Evolutionary conservation across 2,888 invertebrate genomes (phyloP), one percentile per base, ranked within the genome.

Genomic region (Idaea straminata): DNA sequence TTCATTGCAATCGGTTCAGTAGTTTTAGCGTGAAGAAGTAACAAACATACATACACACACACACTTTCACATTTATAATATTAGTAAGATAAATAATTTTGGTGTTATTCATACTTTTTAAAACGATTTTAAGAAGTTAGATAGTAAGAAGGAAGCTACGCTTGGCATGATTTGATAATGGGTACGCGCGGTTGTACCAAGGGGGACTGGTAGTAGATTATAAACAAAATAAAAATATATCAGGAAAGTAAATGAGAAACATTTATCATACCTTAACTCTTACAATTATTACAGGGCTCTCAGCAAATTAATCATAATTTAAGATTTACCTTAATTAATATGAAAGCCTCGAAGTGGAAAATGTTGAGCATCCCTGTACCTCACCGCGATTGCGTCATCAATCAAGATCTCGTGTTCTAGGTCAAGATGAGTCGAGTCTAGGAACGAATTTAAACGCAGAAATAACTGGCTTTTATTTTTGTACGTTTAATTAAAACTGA

Each of bases 351-450:
- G 47, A 47, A 47, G 47, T 47, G 47, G 47, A 47, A 47, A 47
- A 47, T 47, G 47, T 47, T 47, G 47, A 47, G 47, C 6, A 47
- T 47, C 47, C 47, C 47, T 47, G 47, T 47, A 13, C 13, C 47
- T 47, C 47, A 47, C 47, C 47, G 47, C 47, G 47, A 47, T 47
- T 47, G 47, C 47, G 47, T 47, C 47, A 47, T 47, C 47, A 47
- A 47, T 47, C 47, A 47, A 47, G 47, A 47, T 66, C 63, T 62
- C 62, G 61, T 59, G 57, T 65, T 61, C 57, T 62, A 13, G 16
- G 25, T 15, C 35, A n/a, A 35, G 57, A 62, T 35, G 5, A 47
- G 47, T 47, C 47, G 7, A 47, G 47, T 7, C 13, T 47, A 25
- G 25, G 47, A 47, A 47, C 47, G 47, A 25, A 25, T 47, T 47